These are phyloP conservation scores for Pollachius pollachius DNA, from an alignment of 2,113 vertebrate species.

Conservation along the genomic window DNA sequence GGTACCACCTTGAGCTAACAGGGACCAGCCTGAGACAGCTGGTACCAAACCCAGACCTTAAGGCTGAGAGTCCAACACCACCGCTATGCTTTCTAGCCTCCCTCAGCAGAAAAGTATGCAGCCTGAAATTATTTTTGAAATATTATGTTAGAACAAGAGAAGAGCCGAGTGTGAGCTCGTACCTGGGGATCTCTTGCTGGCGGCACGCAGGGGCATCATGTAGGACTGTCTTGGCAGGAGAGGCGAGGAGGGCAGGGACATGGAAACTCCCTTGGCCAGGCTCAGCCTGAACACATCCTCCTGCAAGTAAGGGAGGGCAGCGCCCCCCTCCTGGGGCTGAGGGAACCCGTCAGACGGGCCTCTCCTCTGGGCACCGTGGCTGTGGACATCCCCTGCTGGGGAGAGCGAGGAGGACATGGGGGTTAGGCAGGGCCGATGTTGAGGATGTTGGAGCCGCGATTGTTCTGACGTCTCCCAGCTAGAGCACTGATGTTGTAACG, in stretches of 20 bases:
- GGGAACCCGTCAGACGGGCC: conserved; percentile 62
- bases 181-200: conserved; percentile 95
- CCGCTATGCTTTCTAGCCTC: no score
- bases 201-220: conserved; percentile 80
- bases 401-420: conserved; percentile 23
- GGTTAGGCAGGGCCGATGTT: no score
- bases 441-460: no score
- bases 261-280: conserved; percentile 88
- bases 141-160: background rate
- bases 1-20: no score
- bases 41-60: no score
- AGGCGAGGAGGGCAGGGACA: conserved; percentile 96
- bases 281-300: conserved; percentile 80
- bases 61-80: no score
- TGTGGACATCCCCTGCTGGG: conserved; percentile 77
- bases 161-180: conserved; percentile 24
- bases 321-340: conserved; percentile 63
- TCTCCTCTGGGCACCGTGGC: conserved; percentile 66
- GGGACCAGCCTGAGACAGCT: no score
- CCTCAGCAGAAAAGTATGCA: no score
- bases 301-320: conserved; percentile 47
- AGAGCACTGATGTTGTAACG: no score
- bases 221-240: conserved; percentile 91
- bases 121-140: no score
- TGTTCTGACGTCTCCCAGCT: no score